Evolutionary conservation across 2,113 vertebrate genomes (phyloP).

Genomic region (Glaucomys volans): DNA sequence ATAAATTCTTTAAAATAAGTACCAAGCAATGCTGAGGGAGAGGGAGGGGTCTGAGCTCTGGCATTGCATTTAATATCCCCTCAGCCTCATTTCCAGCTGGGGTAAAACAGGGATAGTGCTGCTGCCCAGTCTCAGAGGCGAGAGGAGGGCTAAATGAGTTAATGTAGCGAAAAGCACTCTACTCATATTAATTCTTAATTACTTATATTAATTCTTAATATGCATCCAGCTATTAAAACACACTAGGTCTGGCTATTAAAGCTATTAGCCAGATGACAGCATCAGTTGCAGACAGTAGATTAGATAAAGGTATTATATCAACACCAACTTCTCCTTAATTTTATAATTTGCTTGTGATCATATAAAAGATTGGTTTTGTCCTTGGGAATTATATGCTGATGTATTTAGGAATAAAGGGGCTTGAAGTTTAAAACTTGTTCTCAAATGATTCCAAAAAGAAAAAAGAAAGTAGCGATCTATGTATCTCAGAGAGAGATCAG

Average conservation of each 20-base stretch:
- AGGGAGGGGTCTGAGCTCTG: neutral
- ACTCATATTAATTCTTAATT: conserved; percentile 68
- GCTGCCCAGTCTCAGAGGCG: neutral
- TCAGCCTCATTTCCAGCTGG: neutral
- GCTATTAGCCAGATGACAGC: neutral
- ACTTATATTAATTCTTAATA: conserved; percentile 58
- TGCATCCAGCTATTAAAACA: neutral
- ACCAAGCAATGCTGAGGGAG: no score
- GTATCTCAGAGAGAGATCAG: neutral
- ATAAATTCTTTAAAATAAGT: neutral
- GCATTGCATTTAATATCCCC: neutral
- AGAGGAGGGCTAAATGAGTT: neutral
- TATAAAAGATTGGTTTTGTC: neutral
- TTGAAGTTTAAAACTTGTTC: neutral
- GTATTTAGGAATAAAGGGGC: neutral
- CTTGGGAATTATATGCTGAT: neutral
- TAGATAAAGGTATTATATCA: neutral
- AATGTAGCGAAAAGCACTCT: neutral
- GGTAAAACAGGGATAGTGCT: neutral
- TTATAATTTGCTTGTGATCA: neutral
- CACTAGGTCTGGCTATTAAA: neutral
- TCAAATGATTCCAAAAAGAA: neutral
- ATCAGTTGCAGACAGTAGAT: neutral
- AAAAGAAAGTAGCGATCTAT: neutral
- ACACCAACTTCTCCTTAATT: neutral